Evolutionary conservation across 2,797 vertebrate genomes (phyloP).

Genomic region (Craterocephalus amniculus): DNA sequence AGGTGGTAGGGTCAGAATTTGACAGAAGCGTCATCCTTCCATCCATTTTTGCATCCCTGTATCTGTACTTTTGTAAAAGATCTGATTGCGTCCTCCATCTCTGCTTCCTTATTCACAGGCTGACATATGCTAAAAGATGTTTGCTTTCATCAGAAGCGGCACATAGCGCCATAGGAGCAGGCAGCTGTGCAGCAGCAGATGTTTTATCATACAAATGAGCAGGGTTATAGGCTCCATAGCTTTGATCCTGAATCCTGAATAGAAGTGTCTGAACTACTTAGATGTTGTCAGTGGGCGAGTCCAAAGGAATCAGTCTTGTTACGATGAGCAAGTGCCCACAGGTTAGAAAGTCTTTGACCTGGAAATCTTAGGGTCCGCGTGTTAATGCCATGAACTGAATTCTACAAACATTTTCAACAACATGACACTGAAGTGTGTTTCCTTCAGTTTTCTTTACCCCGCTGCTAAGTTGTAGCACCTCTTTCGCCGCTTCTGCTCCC

Average conservation of each 20-base stretch:
- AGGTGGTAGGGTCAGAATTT: not conserved
- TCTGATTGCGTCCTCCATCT: not conserved
- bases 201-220: slow-evolving; percentile 9
- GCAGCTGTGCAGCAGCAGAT: slow-evolving; percentile 61
- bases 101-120: not conserved
- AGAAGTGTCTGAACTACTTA: slow-evolving; percentile 6
- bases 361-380: slow-evolving; percentile 17
- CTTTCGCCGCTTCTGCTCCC: slow-evolving; percentile 29
- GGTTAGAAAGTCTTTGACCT: slow-evolving; percentile 26
- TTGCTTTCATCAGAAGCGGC: slow-evolving; percentile 27
- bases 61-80: not conserved
- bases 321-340: slow-evolving; percentile 5
- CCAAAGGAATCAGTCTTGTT: not conserved
- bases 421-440: slow-evolving; percentile 21
- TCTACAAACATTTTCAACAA: slow-evolving; percentile 19
- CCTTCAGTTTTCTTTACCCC: slow-evolving; percentile 53
- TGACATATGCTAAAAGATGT: slow-evolving; percentile 28
- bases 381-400: slow-evolving; percentile 32
- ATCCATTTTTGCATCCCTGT: not conserved
- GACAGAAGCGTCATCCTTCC: not conserved
- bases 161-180: slow-evolving; percentile 5
- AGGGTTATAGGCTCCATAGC: not conserved
- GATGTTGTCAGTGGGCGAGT: not conserved
- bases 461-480: slow-evolving; percentile 40
- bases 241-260: slow-evolving; percentile 34